Evolutionary conservation across 1,140 invertebrate species (phyloP).

Genomic region (Eriocheir sinensis): DNA sequence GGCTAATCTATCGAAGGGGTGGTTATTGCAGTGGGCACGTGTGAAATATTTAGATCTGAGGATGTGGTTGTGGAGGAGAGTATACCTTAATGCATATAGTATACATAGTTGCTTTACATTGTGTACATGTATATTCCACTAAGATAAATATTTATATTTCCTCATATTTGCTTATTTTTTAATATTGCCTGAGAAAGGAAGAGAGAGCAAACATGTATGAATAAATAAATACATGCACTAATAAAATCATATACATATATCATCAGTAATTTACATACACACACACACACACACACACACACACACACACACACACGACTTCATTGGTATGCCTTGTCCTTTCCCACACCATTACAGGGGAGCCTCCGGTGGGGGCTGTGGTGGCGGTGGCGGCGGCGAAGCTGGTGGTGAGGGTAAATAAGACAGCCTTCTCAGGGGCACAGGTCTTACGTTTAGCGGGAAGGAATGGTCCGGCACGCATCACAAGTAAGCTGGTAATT

Average conservation of each 20-base stretch:
- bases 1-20: no score
- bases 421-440: no score
- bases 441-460: no score
- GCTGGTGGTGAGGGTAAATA: not conserved
- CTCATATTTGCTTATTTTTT: not conserved
- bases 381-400: not conserved
- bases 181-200: not conserved
- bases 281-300: slow-evolving; percentile 20
- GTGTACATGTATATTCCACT: no score
- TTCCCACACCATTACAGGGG: not conserved
- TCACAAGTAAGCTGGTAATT: no score
- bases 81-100: no score
- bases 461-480: no score
- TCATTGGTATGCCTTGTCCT: not conserved
- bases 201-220: not conserved
- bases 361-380: not conserved
- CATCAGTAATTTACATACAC: not conserved
- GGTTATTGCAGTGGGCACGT: no score
- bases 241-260: slow-evolving; percentile 43
- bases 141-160: not conserved
- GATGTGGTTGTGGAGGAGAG: no score
- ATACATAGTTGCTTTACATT: no score
- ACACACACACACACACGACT: not conserved
- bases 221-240: not conserved
- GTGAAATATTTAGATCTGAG: no score